Conservation (phyloP, 1,140 invertebrate species). For the Dysdera silvatica region DNA sequence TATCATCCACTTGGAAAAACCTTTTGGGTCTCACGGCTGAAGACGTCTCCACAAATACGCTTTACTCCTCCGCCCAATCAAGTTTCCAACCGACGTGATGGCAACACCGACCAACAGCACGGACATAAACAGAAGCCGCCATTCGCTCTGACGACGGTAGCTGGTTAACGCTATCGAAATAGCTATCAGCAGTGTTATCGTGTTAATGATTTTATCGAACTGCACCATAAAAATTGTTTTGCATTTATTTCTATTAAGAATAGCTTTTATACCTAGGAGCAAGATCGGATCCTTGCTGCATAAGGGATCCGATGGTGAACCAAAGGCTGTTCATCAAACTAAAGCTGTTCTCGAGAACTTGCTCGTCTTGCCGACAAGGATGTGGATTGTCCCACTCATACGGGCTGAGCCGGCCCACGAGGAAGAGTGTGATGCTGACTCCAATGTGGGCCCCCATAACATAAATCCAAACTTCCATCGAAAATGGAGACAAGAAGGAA, state of each 20-base stretch:
- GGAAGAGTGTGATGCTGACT: slow-evolving; percentile 45
- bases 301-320: slow-evolving; percentile 49
- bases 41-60: no score
- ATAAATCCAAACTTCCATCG: slow-evolving; percentile 46
- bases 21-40: no score
- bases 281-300: slow-evolving; percentile 47
- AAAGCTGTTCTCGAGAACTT: slow-evolving; percentile 41
- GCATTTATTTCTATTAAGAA: neutral
- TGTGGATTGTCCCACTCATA: slow-evolving; percentile 44
- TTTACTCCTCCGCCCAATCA: no score
- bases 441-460: slow-evolving; percentile 43
- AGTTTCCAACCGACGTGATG: no score
- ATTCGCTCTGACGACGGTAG: no score
- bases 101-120: no score
- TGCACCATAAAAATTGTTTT: slow-evolving; percentile 32
- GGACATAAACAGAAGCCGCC: no score
- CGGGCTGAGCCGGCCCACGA: slow-evolving; percentile 43
- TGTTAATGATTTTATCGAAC: slow-evolving; percentile 46
- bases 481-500: slow-evolving; percentile 47
- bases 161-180: no score
- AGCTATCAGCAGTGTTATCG: no score
- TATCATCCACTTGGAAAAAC: no score
- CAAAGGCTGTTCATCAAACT: slow-evolving; percentile 45
- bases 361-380: slow-evolving; percentile 32
- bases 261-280: slow-evolving; percentile 40